Evolutionary conservation across 2,113 vertebrate species (phyloP).

Genomic region (Abramis brama): DNA sequence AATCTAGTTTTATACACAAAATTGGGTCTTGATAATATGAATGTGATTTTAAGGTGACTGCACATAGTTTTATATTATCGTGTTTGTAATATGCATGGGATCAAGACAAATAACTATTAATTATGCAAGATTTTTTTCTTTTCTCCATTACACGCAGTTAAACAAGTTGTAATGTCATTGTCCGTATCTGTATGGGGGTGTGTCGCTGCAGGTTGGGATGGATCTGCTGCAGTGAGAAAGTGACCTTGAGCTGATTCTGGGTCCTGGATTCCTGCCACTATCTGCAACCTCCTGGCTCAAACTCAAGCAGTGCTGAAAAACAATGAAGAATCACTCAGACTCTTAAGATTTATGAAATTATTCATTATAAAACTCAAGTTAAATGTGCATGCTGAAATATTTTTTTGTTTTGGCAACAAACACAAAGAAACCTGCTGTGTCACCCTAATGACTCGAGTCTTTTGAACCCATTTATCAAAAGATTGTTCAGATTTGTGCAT

Average conservation of each 20-base stretch:
- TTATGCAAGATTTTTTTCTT: background rate
- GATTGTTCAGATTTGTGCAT: no score
- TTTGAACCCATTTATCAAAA: no score
- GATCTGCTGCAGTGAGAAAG: constrained; percentile 48
- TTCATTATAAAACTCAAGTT: background rate
- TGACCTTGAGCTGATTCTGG: constrained; percentile 70
- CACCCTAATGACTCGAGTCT: no score
- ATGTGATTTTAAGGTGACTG: background rate
- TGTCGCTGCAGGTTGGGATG: constrained; percentile 35
- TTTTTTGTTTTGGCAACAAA: background rate
- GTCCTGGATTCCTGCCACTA: constrained; percentile 68
- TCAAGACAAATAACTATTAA: background rate
- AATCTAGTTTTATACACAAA: constrained; percentile 9
- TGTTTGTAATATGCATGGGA: background rate
- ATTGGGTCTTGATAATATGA: background rate
- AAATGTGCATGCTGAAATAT: background rate
- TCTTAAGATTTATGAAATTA: background rate
- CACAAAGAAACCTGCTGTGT: background rate
- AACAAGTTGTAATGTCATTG: background rate
- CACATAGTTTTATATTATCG: background rate
- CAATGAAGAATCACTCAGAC: background rate
- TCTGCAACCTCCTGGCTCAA: constrained; percentile 48
- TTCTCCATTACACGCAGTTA: background rate
- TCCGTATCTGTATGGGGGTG: background rate
- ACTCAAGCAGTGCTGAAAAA: background rate